These are phyloP conservation scores for Crocidura indochinensis DNA, from an alignment of 2,797 vertebrate species.

Conservation along the genomic window DNA sequence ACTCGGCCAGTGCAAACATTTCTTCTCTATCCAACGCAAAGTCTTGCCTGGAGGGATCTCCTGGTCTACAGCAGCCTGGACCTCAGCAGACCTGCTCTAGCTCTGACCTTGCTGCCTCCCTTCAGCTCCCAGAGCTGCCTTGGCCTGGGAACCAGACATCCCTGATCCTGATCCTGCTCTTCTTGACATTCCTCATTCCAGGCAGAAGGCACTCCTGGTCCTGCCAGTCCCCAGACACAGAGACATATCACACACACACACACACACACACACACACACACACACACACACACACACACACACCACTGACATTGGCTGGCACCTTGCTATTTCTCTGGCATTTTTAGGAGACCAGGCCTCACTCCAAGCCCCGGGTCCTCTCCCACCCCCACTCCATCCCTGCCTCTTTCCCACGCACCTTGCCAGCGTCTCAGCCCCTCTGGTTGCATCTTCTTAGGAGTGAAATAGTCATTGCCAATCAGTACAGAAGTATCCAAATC, in stretches of 20 bases:
- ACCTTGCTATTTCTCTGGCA: neutral
- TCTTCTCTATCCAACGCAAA: constrained; percentile 32
- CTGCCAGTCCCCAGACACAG: neutral
- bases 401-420: neutral
- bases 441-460: neutral
- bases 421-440: neutral
- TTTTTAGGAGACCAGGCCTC: neutral
- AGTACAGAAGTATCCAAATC: too few relatives aligned
- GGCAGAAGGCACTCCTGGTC: neutral
- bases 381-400: too few relatives aligned
- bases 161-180: neutral
- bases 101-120: neutral
- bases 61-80: neutral
- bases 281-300: neutral
- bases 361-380: neutral
- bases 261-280: neutral
- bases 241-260: neutral
- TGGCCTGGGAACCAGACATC: neutral
- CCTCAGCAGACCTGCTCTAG: neutral
- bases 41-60: neutral
- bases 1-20: constrained; percentile 66
- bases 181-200: constrained; percentile 29
- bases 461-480: neutral
- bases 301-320: neutral
- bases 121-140: neutral